Evolutionary conservation across 2,888 invertebrate genomes (phyloP).

Genomic region (Ennomos fuscantarius): DNA sequence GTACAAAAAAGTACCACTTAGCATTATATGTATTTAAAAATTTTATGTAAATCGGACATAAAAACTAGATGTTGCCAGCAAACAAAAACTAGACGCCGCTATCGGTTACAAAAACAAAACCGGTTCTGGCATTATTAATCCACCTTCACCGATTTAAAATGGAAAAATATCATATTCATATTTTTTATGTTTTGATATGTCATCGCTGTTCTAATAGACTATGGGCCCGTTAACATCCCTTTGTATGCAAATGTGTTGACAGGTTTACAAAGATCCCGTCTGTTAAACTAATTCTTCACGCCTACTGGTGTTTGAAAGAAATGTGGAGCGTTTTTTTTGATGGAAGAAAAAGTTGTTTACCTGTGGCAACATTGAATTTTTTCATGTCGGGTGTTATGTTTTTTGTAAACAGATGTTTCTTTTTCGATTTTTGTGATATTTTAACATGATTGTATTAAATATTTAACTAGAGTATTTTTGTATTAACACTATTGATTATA

Average conservation of each 20-base stretch:
- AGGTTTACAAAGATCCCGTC: conserved; percentile 44
- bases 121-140: conserved; percentile 5
- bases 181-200: conserved; percentile 22
- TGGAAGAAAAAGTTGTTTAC: conserved; percentile 28
- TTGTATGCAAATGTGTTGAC: conserved; percentile 64
- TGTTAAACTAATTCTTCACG: conserved; percentile 40
- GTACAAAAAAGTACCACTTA: too few relatives aligned
- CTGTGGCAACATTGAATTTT: conserved; percentile 20
- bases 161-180: conserved; percentile 5
- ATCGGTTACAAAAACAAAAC: conserved; percentile 15
- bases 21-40: conserved; percentile 3
- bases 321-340: conserved; percentile 23
- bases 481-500: not conserved
- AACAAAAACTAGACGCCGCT: conserved; percentile 18
- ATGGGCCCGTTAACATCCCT: conserved; percentile 48
- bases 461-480: not conserved
- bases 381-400: not conserved
- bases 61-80: not conserved
- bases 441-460: not conserved
- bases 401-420: conserved; percentile 1
- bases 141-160: conserved; percentile 21
- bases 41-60: conserved; percentile 9
- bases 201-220: conserved; percentile 19
- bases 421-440: conserved; percentile 4
- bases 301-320: conserved; percentile 42